phyloP scores from a whole-genome alignment of 1,140 invertebrate genomes.

The Drosophila pruinosa region DNA sequence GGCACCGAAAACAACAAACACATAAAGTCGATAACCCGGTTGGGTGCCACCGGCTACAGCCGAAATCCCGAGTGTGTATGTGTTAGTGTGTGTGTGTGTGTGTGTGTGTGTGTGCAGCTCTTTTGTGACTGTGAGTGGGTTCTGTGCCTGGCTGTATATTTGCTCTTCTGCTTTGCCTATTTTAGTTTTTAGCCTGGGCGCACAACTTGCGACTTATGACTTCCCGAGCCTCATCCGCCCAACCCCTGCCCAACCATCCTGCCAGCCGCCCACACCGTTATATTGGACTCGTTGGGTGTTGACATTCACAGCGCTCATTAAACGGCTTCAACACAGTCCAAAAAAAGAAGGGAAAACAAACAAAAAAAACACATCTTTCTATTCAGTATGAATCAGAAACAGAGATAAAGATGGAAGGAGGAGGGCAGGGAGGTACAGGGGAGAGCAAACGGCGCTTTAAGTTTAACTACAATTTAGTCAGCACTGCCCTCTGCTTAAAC shows the following conservation, averaged over 20 bases:
- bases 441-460: slow-evolving; percentile 28
- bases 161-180: slow-evolving; percentile 74
- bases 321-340: slow-evolving; percentile 26
- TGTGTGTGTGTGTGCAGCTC: slow-evolving; percentile 11
- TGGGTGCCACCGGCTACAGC: slow-evolving; percentile 31
- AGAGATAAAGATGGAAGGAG: not conserved
- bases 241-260: not conserved
- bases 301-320: slow-evolving; percentile 77
- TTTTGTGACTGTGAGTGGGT: slow-evolving; percentile 28
- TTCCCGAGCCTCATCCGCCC: slow-evolving; percentile 50
- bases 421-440: not conserved
- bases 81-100: slow-evolving; percentile 32
- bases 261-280: not conserved
- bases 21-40: slow-evolving; percentile 78
- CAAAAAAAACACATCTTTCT: not conserved
- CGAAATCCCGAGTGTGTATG: slow-evolving; percentile 40
- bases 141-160: slow-evolving; percentile 58
- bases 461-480: slow-evolving; percentile 45
- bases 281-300: slow-evolving; percentile 56
- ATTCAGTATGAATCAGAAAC: not conserved
- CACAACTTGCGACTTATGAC: slow-evolving; percentile 71
- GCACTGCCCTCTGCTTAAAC: not conserved
- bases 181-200: slow-evolving; percentile 46
- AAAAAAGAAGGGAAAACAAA: not conserved
- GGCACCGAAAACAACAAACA: slow-evolving; percentile 68